Evolutionary conservation across 1,140 invertebrate genomes (phyloP).

Genomic region (Cylas formicarius): DNA sequence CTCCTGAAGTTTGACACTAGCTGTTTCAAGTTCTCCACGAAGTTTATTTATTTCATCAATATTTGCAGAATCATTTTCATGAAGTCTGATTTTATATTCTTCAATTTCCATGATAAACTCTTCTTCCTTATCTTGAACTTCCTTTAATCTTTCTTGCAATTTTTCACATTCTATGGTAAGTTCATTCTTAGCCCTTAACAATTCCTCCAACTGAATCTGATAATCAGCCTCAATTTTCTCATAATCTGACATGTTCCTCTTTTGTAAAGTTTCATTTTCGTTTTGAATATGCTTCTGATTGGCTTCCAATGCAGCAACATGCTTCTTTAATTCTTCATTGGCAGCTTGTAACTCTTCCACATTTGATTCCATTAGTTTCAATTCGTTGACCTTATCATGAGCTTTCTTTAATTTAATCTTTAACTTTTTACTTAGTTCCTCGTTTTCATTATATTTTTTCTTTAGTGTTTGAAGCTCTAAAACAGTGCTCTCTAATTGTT

Average conservation of each 20-base stretch:
- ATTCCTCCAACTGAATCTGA: slow-evolving; percentile 51
- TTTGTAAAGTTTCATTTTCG: slow-evolving; percentile 47
- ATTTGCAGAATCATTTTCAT: slow-evolving; percentile 26
- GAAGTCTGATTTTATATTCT: slow-evolving; percentile 46
- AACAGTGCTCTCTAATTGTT: slow-evolving; percentile 47
- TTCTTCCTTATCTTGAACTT: slow-evolving; percentile 44
- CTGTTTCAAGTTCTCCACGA: neutral
- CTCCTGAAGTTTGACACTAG: slow-evolving; percentile 3
- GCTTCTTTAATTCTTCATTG: slow-evolving; percentile 36
- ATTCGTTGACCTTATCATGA: slow-evolving; percentile 32
- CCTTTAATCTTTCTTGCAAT: slow-evolving; percentile 46
- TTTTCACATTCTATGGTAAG: slow-evolving; percentile 43
- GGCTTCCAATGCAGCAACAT: slow-evolving; percentile 43
- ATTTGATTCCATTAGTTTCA: slow-evolving; percentile 14
- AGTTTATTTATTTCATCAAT: slow-evolving; percentile 11
- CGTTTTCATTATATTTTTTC: slow-evolving; percentile 39
- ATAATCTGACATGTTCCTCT: slow-evolving; percentile 47
- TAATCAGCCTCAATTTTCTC: slow-evolving; percentile 55
- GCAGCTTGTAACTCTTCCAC: slow-evolving; percentile 24
- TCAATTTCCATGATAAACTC: slow-evolving; percentile 46
- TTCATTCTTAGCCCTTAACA: slow-evolving; percentile 47
- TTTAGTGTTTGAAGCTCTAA: slow-evolving; percentile 51
- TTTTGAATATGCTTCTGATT: slow-evolving; percentile 46
- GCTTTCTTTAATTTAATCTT: slow-evolving; percentile 48
- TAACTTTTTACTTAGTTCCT: slow-evolving; percentile 40